Evolutionary conservation across 2,113 vertebrate species (phyloP).

Genomic region (Hepsetus odoe): DNA sequence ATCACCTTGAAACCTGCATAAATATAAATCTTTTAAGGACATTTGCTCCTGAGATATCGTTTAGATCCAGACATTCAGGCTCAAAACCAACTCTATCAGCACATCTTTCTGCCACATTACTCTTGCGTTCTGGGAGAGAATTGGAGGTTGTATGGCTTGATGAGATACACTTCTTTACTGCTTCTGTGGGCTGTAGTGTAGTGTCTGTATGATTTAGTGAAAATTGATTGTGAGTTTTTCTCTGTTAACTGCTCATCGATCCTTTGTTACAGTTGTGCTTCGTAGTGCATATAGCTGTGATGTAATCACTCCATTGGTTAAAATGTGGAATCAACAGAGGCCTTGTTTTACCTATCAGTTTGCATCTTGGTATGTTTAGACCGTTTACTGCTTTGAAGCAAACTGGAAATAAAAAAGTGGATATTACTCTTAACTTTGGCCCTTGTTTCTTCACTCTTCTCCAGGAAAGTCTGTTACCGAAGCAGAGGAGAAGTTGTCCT

Average conservation of each 20-base stretch:
- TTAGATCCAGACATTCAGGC: not conserved
- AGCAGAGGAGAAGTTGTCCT: not conserved
- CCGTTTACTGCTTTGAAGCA: not conserved
- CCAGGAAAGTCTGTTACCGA: conserved; percentile 38
- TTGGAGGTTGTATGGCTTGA: not conserved
- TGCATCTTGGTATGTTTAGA: too few species aligned
- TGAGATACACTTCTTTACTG: not conserved
- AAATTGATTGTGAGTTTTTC: not conserved
- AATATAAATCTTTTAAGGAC: not conserved
- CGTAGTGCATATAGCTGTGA: not conserved
- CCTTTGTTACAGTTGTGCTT: not conserved
- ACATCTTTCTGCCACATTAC: not conserved
- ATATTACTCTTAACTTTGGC: not conserved
- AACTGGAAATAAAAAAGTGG: not conserved
- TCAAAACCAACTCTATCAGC: not conserved
- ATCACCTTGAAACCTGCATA: not conserved
- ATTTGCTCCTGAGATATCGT: not conserved
- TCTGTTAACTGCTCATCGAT: not conserved
- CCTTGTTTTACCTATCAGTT: too few species aligned
- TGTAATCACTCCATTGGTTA: too few species aligned
- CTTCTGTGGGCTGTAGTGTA: not conserved
- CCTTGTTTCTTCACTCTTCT: not conserved
- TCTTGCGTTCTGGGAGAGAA: not conserved
- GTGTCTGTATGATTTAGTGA: not conserved
- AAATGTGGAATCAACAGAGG: conserved; percentile 4